Conservation (phyloP, 1,140 invertebrate genomes). For the Chionoecetes opilio region DNA sequence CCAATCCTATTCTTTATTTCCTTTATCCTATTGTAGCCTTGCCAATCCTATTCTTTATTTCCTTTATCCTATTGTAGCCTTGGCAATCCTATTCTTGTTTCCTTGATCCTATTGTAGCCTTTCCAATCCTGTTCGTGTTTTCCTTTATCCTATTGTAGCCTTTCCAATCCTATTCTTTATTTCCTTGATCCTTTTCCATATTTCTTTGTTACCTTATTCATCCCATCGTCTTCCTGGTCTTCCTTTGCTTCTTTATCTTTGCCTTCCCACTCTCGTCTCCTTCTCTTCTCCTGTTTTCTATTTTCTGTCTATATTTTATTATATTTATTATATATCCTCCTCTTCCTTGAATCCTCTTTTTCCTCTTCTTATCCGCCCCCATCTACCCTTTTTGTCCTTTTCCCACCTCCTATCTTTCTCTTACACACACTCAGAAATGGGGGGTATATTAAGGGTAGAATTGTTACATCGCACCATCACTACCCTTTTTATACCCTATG, state of each 20-base stretch:
- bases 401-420: not conserved
- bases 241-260: constrained; percentile 51
- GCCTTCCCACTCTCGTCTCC: not conserved
- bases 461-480: too few species aligned
- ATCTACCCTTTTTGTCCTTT: constrained; percentile 73
- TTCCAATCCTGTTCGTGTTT: constrained; percentile 32
- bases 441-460: too few species aligned
- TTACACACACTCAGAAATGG: too few species aligned
- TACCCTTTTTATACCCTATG: too few species aligned
- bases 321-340: constrained; percentile 13
- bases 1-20: too few species aligned
- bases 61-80: not conserved
- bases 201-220: too few species aligned
- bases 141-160: constrained; percentile 35
- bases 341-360: constrained; percentile 44
- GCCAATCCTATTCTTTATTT: not conserved
- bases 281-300: constrained; percentile 58
- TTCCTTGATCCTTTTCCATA: constrained; percentile 10
- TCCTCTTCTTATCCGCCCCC: constrained; percentile 55
- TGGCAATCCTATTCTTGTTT: not conserved
- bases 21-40: too few species aligned
- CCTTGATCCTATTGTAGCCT: not conserved
- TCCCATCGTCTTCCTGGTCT: constrained; percentile 66
- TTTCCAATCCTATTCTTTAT: too few species aligned
- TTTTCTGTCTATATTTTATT: not conserved